A percentile compares a stretch with the other conserved stretches of the same genome.
Conservation (phyloP, 2,113 vertebrate species). For the Sisor rabdophorus region DNA sequence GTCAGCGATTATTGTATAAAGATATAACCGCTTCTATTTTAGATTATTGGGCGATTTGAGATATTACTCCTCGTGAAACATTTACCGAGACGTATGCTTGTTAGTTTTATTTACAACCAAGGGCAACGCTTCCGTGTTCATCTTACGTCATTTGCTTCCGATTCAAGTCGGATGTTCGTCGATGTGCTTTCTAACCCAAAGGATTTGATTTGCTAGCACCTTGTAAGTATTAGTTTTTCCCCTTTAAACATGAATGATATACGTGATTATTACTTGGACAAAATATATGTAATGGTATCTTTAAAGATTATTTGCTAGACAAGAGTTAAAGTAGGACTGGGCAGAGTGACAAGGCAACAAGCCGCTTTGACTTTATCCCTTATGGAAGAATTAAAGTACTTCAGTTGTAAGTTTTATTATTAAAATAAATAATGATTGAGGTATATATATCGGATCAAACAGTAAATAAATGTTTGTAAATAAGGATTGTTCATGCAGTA, state of each 20-base stretch:
- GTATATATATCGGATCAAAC: too few relatives aligned
- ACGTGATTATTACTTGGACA: neutral
- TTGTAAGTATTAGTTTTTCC: slow-evolving; percentile 58
- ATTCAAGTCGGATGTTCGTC: slow-evolving; percentile 59
- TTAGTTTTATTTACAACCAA: slow-evolving; percentile 6
- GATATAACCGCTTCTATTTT: neutral
- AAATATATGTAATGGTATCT: neutral
- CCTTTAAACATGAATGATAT: neutral
- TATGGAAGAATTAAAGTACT: neutral
- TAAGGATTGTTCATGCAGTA: neutral
- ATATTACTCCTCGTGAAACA: slow-evolving; percentile 48
- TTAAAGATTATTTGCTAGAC: neutral
- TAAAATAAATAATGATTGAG: neutral
- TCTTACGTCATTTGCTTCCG: slow-evolving; percentile 55
- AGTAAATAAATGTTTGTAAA: neutral
- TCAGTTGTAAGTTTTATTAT: neutral
- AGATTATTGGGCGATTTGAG: slow-evolving; percentile 30
- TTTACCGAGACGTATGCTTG: neutral
- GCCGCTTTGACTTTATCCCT: neutral
- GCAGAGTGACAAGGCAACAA: neutral
- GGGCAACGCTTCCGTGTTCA: slow-evolving; percentile 43
- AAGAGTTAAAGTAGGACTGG: neutral
- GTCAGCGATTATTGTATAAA: neutral
- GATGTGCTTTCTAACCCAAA: slow-evolving; percentile 45
- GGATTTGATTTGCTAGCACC: slow-evolving; percentile 64